Evolutionary conservation across 2,888 invertebrate species (phyloP), one percentile per base, ranked within the genome.

Genomic region (Idaea aversata): DNA sequence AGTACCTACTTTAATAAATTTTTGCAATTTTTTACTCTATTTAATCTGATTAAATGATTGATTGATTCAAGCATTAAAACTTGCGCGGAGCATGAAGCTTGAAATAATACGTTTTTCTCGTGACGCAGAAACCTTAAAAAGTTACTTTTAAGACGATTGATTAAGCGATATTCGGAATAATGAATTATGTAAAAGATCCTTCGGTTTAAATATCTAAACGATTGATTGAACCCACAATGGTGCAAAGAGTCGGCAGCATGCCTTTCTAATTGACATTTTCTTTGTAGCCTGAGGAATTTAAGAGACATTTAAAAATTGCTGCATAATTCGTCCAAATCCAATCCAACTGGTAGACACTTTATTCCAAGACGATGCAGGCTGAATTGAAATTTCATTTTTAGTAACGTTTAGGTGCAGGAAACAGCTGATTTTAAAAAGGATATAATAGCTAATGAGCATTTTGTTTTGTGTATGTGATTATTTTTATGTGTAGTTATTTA

Each of bases 101-200:
- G 25, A 25, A 25, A 25, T 25, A 25, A 25, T 2, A 25, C 25
- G 25, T 7, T 10, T 47, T 6, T 6, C 7, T 13, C 47, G 10
- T 47, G 47, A 13, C 47, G 2, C 10, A 13, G 10, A 13, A 47
- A 3, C 47, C 13, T 47, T 47, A 47, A 47, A 47, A 61, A 34
- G 59, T 58, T 58, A 65, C 65, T 74, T 72, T 65, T 36, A 64
- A 59, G 35, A 47, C 47, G 47, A 63, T 72, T 71, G 71, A 74
- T 74, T 74, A 72, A 74, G 74, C 67, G 72, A 72, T 74, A 70
- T 65, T 63, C 64, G 35, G 36, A 59, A 66, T 70, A 65, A 74
- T 74, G 71, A 71, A 74, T 74, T 64, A 74, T 71, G 70, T 66
- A 74, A 66, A 64, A 64, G 67, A 64, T 47, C 47, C 47, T 65